phyloP scores from a whole-genome alignment of 92 coral and sea anemone species.

The Micromussa lordhowensis region DNA sequence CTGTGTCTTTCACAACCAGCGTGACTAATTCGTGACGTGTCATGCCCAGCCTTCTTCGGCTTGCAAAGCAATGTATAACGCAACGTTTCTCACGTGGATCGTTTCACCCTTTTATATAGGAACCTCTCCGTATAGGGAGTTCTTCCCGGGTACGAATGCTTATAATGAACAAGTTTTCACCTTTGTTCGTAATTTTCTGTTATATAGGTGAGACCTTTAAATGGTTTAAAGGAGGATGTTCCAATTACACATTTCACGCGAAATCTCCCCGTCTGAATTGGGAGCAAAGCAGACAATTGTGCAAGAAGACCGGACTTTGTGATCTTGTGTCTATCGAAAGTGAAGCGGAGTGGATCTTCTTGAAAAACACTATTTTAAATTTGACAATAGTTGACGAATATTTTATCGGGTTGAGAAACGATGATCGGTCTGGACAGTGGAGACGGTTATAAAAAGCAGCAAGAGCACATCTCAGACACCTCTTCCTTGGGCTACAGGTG shows the following conservation, averaged over 20 bases:
- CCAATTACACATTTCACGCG: constrained; percentile 37
- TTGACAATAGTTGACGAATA: constrained; percentile 15
- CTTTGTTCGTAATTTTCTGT: neutral
- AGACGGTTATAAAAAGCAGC: constrained; percentile 29
- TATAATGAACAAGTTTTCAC: no score
- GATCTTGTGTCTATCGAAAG: constrained; percentile 57
- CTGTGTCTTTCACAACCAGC: neutral
- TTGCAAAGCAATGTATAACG: neutral
- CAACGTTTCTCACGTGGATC: neutral
- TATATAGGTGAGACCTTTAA: neutral
- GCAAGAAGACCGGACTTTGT: neutral
- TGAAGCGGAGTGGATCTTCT: constrained; percentile 20
- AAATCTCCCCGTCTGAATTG: neutral
- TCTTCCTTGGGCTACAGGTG: neutral
- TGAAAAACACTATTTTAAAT: neutral
- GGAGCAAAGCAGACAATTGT: neutral
- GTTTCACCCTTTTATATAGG: no score
- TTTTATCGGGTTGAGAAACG: constrained; percentile 36
- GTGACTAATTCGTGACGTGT: neutral
- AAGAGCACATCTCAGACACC: neutral
- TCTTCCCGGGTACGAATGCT: no score
- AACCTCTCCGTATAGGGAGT: no score
- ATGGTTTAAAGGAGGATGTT: neutral
- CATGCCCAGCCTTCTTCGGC: neutral
- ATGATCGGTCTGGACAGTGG: constrained; percentile 4